phyloP scores from a whole-genome alignment of 37 sponge, comb jelly and placozoan genomes.

The Ianthella basta region DNA sequence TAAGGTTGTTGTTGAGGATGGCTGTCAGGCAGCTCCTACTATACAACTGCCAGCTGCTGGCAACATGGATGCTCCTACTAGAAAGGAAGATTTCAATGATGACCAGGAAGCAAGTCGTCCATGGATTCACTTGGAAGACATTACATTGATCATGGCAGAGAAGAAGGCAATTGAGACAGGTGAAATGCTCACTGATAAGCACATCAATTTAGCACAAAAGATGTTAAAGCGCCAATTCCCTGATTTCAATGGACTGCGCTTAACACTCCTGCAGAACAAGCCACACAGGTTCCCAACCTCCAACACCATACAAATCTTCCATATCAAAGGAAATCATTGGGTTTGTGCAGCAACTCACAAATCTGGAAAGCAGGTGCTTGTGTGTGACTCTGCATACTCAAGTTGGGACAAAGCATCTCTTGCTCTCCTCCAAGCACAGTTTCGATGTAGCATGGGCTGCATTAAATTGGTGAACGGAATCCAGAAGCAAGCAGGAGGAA shows the following conservation, averaged over 20 bases:
- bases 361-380: not conserved
- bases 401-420: not conserved
- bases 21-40: no score
- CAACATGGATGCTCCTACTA: no score
- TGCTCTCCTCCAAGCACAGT: not conserved
- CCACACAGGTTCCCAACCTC: not conserved
- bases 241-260: not conserved
- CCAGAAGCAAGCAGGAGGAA: constrained; percentile 6
- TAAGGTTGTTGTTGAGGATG: no score
- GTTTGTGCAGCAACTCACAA: not conserved
- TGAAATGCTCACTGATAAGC: no score
- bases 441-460: not conserved
- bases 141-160: no score
- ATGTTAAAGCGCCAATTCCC: no score
- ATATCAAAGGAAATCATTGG: constrained; percentile 33
- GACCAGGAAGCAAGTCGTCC: no score
- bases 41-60: no score
- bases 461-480: not conserved
- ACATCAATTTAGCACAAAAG: no score
- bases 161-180: no score
- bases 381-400: constrained; percentile 1
- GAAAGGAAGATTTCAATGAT: no score
- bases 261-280: constrained; percentile 16
- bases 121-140: no score
- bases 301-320: constrained; percentile 31